These are phyloP conservation scores for Antrozous pallidus DNA, from an alignment of 2,797 vertebrate genomes.

Conservation along the genomic window DNA sequence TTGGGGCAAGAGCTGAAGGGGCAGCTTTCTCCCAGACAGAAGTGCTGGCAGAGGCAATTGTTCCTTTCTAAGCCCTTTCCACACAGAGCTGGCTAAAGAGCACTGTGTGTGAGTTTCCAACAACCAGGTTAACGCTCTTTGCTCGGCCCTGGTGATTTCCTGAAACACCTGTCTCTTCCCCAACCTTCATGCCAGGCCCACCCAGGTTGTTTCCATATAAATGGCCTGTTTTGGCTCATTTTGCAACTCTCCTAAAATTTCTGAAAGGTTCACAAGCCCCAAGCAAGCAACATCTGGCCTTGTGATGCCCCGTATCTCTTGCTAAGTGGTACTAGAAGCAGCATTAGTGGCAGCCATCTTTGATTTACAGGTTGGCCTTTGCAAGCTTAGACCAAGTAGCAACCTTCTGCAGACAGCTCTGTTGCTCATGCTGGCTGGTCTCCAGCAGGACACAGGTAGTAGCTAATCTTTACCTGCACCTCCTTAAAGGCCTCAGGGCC, in stretches of 20 bases:
- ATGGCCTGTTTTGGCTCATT: not conserved
- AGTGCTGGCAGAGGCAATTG: not conserved
- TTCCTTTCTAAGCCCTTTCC: not conserved
- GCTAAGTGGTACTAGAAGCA: not conserved
- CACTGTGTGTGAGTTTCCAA: not conserved
- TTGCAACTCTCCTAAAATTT: not conserved
- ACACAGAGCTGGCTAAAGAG: not conserved
- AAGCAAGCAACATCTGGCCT: not conserved
- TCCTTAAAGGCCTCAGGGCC: not conserved
- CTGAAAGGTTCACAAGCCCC: not conserved
- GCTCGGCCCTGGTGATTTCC: not conserved
- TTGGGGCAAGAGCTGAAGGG: not conserved
- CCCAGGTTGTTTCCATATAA: not conserved
- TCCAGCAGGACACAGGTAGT: not conserved
- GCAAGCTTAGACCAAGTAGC: not conserved
- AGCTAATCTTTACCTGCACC: not conserved
- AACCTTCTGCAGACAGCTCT: not conserved
- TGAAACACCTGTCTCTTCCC: not conserved
- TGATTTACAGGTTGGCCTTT: not conserved
- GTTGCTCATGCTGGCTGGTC: not conserved
- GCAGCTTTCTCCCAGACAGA: not conserved
- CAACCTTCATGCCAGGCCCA: not conserved
- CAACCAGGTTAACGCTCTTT: not conserved
- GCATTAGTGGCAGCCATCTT: not conserved
- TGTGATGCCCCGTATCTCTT: not conserved